Evolutionary conservation across 1,140 invertebrate genomes (phyloP).

Genomic region (Diachasma alloeum): DNA sequence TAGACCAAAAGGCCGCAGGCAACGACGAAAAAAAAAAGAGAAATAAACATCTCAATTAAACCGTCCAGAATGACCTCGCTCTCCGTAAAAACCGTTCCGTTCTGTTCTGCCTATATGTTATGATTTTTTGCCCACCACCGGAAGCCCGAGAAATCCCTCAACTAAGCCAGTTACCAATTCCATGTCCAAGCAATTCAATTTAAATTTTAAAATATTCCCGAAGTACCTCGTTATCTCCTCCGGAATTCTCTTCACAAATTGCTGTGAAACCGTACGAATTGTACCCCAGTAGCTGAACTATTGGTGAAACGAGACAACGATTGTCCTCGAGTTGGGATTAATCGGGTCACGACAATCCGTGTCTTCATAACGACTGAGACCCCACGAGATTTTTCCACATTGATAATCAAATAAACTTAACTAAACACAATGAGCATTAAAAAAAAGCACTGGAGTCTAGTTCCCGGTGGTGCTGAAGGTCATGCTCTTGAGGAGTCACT

Average conservation of each 20-base stretch:
- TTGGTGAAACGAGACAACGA: neutral
- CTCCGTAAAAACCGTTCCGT: neutral
- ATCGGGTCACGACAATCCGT: conserved; percentile 11
- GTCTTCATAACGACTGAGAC: neutral
- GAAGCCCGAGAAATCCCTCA: neutral
- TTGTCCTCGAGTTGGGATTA: neutral
- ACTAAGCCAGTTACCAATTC: neutral
- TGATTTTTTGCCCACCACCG: neutral
- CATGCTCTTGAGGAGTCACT: neutral
- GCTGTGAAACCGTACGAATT: neutral
- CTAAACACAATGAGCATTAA: neutral
- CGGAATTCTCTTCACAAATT: neutral
- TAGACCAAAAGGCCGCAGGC: neutral
- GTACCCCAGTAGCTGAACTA: neutral
- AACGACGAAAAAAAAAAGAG: neutral
- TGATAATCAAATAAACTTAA: neutral
- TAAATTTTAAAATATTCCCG: conserved; percentile 17
- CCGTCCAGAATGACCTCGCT: neutral
- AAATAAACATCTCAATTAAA: neutral
- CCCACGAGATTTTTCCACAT: neutral
- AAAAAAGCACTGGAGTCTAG: neutral
- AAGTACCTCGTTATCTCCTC: conserved; percentile 8
- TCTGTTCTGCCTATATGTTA: neutral
- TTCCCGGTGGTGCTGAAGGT: neutral
- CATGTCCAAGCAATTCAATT: neutral